Evolutionary conservation across 2,888 invertebrate species (phyloP).

Genomic region (Plagodis dolabraria): DNA sequence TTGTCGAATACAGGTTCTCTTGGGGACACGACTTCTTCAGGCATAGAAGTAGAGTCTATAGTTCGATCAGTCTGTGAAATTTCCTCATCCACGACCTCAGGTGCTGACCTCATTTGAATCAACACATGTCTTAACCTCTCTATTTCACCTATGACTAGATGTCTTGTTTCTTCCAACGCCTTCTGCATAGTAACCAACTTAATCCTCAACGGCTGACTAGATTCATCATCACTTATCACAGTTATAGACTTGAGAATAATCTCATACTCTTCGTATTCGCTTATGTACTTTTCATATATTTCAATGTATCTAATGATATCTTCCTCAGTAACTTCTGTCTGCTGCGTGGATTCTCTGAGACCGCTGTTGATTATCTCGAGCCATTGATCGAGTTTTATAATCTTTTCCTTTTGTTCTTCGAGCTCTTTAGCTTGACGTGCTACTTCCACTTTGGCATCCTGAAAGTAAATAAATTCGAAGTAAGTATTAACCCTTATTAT

Average conservation of each 20-base stretch:
- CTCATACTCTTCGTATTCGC: slow-evolving; percentile 78
- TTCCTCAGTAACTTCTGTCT: slow-evolving; percentile 67
- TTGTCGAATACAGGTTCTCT: slow-evolving; percentile 53
- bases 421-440: slow-evolving; percentile 68
- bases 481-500: neutral
- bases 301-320: slow-evolving; percentile 76
- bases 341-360: slow-evolving; percentile 73
- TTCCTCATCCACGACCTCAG: slow-evolving; percentile 74
- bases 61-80: slow-evolving; percentile 85
- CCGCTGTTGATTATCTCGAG: slow-evolving; percentile 78
- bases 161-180: slow-evolving; percentile 86
- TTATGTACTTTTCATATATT: slow-evolving; percentile 75
- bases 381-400: slow-evolving; percentile 78
- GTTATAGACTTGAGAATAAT: slow-evolving; percentile 72
- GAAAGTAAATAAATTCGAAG: slow-evolving; percentile 30
- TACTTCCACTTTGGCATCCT: slow-evolving; percentile 76
- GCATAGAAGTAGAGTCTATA: slow-evolving; percentile 89
- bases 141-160: slow-evolving; percentile 85
- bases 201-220: slow-evolving; percentile 81
- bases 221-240: slow-evolving; percentile 75
- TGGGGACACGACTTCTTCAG: slow-evolving; percentile 86
- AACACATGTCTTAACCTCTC: slow-evolving; percentile 80
- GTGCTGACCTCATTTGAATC: slow-evolving; percentile 61
- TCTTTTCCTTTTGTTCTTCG: slow-evolving; percentile 69
- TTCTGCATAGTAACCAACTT: slow-evolving; percentile 84